A percentile compares a stretch with the other conserved stretches of the same genome.
Evolutionary conservation across 2,888 invertebrate species (phyloP).

Genomic region (Pheosia gnoma): DNA sequence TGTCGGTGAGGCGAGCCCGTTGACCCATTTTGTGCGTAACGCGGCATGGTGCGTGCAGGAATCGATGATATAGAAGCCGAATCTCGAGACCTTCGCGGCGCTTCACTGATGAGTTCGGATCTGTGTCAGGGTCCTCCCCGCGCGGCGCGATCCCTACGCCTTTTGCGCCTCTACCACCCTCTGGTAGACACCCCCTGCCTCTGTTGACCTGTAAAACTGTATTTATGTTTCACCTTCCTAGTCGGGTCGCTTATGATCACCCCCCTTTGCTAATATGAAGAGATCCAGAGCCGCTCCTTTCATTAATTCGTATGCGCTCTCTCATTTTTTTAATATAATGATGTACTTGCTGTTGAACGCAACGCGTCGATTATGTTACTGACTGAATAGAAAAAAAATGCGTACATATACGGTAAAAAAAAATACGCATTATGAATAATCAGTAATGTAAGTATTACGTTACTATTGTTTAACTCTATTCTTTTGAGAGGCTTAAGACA

Average conservation of each 20-base stretch:
- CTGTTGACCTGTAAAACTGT: constrained; percentile 77
- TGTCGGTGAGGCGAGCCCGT: constrained; percentile 59
- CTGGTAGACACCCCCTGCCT: constrained; percentile 61
- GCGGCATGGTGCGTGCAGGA: constrained; percentile 68
- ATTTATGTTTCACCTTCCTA: constrained; percentile 70
- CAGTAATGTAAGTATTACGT: constrained; percentile 13
- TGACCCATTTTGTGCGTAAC: constrained; percentile 80
- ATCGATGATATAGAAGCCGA: constrained; percentile 79
- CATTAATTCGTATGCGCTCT: no score
- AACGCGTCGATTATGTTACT: background rate
- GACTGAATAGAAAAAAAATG: background rate
- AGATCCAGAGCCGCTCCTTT: no score
- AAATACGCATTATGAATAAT: background rate
- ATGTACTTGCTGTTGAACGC: background rate
- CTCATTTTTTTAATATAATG: constrained; percentile 14
- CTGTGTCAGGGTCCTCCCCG: constrained; percentile 81
- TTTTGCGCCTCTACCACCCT: constrained; percentile 58
- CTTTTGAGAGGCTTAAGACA: constrained; percentile 34
- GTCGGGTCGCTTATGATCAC: constrained; percentile 65
- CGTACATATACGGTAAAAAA: background rate
- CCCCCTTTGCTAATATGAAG: constrained; percentile 19
- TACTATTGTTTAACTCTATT: constrained; percentile 38
- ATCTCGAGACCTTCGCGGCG: constrained; percentile 74
- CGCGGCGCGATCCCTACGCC: constrained; percentile 68
- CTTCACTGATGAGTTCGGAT: constrained; percentile 77